Evolutionary conservation across 2,888 invertebrate genomes (phyloP), one percentile per base, ranked within the genome.

Genomic region (Zeuzera pyrina): DNA sequence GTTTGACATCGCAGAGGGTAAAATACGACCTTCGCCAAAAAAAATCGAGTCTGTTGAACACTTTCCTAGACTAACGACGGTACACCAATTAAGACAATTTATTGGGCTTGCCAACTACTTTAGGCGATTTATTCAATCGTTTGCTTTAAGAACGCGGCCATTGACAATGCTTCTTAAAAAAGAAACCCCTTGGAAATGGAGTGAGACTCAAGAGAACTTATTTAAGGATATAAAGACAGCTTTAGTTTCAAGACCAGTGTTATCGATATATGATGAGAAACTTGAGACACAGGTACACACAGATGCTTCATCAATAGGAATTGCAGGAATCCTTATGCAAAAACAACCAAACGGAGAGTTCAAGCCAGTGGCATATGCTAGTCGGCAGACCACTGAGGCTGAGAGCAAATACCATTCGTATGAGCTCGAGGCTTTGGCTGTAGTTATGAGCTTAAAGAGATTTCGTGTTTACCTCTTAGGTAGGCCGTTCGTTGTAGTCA

Each of bases 261-360:
- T 65, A 13, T 40, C 49, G 2, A 35, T 65, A 3, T 68, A 53
- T 34, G 38, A 56, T 23, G 53, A 49, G 7, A 33, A 34, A 2
- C 31, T 37, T 2, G 34, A 31, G 24, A 52, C 53, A 7, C 53
- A 62, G 36, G 29, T 61, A 3, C 59, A 64, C 33, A 55, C 53
- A 2, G 57, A 62, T 39, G 56, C 57, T 2, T 53, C 52, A 33
- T n/a, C 10, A 1, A 3, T 12, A 11, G 29, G 29, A 7, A 6
- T 29, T 12, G 29, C 16, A 10, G 29, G 29, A 4, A 12, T 29
- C 12, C 29, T 29, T 10, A 10, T 29, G 19, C 29, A 29, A 11
- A 29, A 29, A n/a, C 29, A 29, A 19, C 8, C 30, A 3, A 16
- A 30, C 19, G 22, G 22, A 10, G 12, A 12, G 6, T 30, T 30